These are phyloP conservation scores for Eptatretus atami DNA, from an alignment of 2,797 vertebrate genomes.

Conservation along the genomic window DNA sequence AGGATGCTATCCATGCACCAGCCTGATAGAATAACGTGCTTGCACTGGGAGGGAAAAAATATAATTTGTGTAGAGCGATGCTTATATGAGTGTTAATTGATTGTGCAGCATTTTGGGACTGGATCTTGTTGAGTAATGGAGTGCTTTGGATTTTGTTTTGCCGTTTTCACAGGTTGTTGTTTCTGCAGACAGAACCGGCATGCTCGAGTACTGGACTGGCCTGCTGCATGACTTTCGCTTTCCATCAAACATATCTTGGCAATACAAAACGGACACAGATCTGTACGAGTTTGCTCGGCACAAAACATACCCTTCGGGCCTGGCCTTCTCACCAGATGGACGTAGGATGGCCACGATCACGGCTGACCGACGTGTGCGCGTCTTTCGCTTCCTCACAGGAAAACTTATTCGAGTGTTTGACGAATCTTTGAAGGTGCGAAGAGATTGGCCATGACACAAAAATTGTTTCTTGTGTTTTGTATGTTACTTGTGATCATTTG, in stretches of 20 bases:
- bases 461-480: too few species aligned
- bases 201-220: conserved; percentile 95
- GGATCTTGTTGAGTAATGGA: too few species aligned
- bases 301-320: conserved; percentile 58
- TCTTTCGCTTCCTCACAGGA: conserved; percentile 75
- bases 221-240: conserved; percentile 58
- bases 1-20: too few species aligned
- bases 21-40: too few species aligned
- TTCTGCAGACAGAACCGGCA: conserved; percentile 69
- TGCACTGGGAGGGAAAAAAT: too few species aligned
- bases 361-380: conserved; percentile 67
- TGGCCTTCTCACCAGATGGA: conserved; percentile 58
- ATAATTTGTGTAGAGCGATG: too few species aligned
- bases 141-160: too few species aligned
- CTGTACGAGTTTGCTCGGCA: conserved; percentile 87
- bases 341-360: conserved; percentile 88
- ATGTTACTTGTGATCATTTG: too few species aligned
- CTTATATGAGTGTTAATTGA: too few species aligned
- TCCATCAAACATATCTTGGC: conserved; percentile 54
- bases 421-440: conserved; percentile 61
- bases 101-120: too few species aligned
- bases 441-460: background rate
- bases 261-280: conserved; percentile 89
- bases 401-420: conserved; percentile 89
- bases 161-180: conserved; percentile 21